Conservation (phyloP, 2,797 vertebrate genomes). For the Monodelphis domestica region DNA sequence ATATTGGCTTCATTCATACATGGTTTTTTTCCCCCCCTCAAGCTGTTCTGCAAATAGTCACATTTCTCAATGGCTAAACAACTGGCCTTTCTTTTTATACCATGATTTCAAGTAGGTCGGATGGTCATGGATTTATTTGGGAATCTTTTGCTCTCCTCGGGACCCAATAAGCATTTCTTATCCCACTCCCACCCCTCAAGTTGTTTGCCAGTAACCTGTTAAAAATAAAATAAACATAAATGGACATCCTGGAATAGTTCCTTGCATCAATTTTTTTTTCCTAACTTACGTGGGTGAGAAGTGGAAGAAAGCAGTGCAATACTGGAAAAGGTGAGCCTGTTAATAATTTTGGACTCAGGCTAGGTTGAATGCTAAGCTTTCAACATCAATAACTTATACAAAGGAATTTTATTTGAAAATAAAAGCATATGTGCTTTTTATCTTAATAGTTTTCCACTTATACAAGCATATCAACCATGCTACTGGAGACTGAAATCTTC, state of each 20-base stretch:
- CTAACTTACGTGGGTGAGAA: background rate
- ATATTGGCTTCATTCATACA: slow-evolving; percentile 65
- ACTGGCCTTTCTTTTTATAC: background rate
- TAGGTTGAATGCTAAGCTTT: background rate
- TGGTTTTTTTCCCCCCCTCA: background rate
- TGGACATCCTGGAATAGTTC: background rate
- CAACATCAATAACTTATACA: background rate
- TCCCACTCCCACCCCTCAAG: too few species aligned
- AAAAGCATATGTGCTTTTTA: background rate
- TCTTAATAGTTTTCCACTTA: background rate
- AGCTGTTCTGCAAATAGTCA: background rate
- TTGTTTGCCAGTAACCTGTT: background rate
- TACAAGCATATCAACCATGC: background rate
- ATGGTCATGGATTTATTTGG: background rate
- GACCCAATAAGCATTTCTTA: background rate
- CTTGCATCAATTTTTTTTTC: background rate
- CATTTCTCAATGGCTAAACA: background rate
- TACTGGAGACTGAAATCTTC: too few species aligned
- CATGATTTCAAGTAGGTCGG: background rate
- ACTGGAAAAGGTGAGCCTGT: background rate
- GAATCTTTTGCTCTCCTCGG: background rate
- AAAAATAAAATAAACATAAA: background rate
- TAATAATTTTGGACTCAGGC: background rate
- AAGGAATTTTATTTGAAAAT: background rate
- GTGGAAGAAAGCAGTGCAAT: background rate